These are phyloP conservation scores for Streblospio benedicti DNA, from an alignment of 1,140 invertebrate genomes.

Conservation along the genomic window DNA sequence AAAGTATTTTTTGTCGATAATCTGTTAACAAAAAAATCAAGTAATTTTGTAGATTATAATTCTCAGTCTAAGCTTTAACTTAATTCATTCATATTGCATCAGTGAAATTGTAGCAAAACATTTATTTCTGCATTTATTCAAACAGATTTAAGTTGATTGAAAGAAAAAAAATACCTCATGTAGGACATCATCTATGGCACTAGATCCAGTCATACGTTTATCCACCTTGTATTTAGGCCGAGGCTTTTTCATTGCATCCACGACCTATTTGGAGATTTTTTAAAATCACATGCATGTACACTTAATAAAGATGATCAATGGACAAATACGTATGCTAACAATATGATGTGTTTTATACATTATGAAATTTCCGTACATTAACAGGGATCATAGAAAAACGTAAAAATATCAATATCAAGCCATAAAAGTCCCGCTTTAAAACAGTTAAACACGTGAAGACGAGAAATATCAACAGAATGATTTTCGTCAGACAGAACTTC, in stretches of 20 bases:
- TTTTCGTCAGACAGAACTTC: too few species aligned
- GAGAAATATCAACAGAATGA: too few species aligned
- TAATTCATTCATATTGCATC: too few species aligned
- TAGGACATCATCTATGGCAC: conserved; percentile 61
- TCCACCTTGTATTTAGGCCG: conserved; percentile 37
- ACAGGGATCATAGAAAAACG: neutral
- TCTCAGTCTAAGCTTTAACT: too few species aligned
- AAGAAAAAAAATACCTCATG: conserved; percentile 50
- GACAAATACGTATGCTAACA: neutral
- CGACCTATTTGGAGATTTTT: conserved; percentile 20
- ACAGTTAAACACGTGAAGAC: too few species aligned
- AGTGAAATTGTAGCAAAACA: too few species aligned
- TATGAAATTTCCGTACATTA: neutral
- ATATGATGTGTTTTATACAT: neutral
- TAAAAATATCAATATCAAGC: neutral
- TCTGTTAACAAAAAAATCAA: too few species aligned
- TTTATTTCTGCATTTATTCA: too few species aligned
- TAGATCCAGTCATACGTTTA: conserved; percentile 55
- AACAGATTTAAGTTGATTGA: too few species aligned
- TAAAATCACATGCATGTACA: neutral
- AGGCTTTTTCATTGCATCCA: conserved; percentile 25
- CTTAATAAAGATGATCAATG: neutral
- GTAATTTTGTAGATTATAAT: too few species aligned
- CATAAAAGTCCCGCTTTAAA: neutral
- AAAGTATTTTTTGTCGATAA: too few species aligned